Conservation (phyloP, 2,888 invertebrate genomes). For the Yponomeuta malinellus region DNA sequence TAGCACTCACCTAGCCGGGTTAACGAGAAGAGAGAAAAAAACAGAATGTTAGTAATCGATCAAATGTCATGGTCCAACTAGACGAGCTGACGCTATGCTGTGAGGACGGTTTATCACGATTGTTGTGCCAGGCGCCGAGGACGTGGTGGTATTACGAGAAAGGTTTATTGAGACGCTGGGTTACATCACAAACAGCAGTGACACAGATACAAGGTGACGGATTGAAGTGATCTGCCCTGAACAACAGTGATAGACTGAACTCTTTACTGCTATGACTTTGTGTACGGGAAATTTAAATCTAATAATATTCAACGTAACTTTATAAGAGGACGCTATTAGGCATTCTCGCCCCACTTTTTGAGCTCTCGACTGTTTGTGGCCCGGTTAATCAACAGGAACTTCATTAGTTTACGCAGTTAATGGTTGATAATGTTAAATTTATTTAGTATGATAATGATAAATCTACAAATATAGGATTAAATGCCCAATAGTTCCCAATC, state of each 20-base stretch:
- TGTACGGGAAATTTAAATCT: constrained; percentile 48
- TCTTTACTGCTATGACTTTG: constrained; percentile 56
- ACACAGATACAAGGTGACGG: not conserved
- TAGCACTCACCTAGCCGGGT: constrained; percentile 88
- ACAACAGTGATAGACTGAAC: constrained; percentile 63
- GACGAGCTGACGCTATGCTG: constrained; percentile 37
- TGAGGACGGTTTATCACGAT: constrained; percentile 14
- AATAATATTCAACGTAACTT: not conserved
- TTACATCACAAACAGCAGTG: constrained; percentile 1
- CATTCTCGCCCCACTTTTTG: constrained; percentile 69
- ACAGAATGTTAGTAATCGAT: constrained; percentile 81
- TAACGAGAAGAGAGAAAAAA: constrained; percentile 81
- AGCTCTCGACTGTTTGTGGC: constrained; percentile 44
- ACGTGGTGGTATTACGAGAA: not conserved
- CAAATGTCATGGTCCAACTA: constrained; percentile 71
- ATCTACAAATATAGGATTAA: constrained; percentile 74
- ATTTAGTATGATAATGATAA: constrained; percentile 74
- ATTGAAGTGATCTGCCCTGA: constrained; percentile 17
- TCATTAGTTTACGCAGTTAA: constrained; percentile 74
- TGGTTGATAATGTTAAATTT: constrained; percentile 74
- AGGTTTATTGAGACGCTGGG: not conserved
- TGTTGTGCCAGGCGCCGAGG: not conserved
- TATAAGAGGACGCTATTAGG: constrained; percentile 69
- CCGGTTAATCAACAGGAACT: constrained; percentile 69
- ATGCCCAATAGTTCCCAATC: constrained; percentile 76